These are phyloP conservation scores for Argyrosomus japonicus DNA, from an alignment of 2,113 vertebrate genomes.

Conservation along the genomic window DNA sequence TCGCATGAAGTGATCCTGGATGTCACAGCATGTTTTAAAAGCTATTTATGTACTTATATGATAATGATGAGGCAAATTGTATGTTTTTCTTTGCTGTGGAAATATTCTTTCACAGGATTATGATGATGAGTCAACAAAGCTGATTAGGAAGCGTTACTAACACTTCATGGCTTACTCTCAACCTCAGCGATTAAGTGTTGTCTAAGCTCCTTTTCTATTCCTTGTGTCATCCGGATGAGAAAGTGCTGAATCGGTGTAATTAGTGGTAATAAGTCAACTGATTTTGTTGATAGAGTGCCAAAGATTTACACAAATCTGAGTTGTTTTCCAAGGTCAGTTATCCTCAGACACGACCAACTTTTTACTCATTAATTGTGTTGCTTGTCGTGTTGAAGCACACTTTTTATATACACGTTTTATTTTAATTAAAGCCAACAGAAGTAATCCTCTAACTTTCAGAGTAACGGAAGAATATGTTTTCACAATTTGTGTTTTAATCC, in stretches of 20 bases:
- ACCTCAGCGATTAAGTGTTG: neutral
- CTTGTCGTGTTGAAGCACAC: neutral
- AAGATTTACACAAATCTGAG: neutral
- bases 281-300: neutral
- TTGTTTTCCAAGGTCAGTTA: neutral
- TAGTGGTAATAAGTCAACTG: neutral
- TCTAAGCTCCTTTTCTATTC: neutral
- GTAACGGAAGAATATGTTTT: neutral
- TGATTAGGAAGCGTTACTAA: constrained; percentile 18
- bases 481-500: neutral
- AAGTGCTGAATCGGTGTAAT: neutral
- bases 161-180: neutral
- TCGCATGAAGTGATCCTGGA: neutral
- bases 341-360: neutral
- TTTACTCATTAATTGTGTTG: neutral
- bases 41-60: constrained; percentile 20
- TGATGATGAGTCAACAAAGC: constrained; percentile 31
- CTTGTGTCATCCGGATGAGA: neutral
- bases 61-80: constrained; percentile 10
- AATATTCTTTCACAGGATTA: constrained; percentile 21
- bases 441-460: neutral
- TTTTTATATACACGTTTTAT: neutral
- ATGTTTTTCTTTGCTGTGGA: constrained; percentile 13
- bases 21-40: constrained; percentile 29
- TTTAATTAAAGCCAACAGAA: neutral